Base-by-base conservation (phyloP, 2,888 invertebrate species). In the Athalia circularis region DNA sequence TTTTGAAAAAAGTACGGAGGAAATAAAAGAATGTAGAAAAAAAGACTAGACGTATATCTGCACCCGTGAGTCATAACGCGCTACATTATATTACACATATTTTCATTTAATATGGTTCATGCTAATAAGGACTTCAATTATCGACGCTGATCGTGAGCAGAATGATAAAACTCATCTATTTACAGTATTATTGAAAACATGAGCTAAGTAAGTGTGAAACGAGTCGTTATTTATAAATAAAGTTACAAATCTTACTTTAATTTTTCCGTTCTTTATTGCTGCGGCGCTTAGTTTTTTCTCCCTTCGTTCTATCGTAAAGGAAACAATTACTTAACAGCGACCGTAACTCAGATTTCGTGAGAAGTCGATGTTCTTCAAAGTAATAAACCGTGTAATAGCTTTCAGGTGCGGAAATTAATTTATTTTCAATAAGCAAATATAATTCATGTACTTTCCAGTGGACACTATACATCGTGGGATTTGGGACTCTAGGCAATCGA, bases 21-120 rank as follows among this genome's bases (percentile, higher is more conserved):
- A 67, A 67, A 5, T 48, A 48, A 70, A 70, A 54, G 54, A 54
- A 54, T 3, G 29, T 29, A 62, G 29, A 62, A 48, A 72, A 45
- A 72, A 59, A 11, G 72, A 72, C 72, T 72, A 72, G 72, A 72
- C 45, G 59, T 72, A 72, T 47, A 72, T 72, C 59, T 59, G 57
- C 59, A 72, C 72, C 72, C 47, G 72, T 54, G 54, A 67, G 67
- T 50, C 50, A 50, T 67, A 8, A 67, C 54, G 57, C 9, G n/a
- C n/a, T n/a, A 54, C 54, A 54, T 54, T 54, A 54, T 54, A 4
- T 11, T 54, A 54, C n/a, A n/a, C 54, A 29, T 48, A 0, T 48
- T 4, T 48, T 50, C 50, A 67, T 67, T 48, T 50, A 67, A 29
- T 15, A 50, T 13, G 50, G 47, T 67, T 67, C 47, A 13, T 67